These are phyloP conservation scores for Clarias macrocephalus DNA, from an alignment of 2,113 vertebrate species.

Conservation along the genomic window DNA sequence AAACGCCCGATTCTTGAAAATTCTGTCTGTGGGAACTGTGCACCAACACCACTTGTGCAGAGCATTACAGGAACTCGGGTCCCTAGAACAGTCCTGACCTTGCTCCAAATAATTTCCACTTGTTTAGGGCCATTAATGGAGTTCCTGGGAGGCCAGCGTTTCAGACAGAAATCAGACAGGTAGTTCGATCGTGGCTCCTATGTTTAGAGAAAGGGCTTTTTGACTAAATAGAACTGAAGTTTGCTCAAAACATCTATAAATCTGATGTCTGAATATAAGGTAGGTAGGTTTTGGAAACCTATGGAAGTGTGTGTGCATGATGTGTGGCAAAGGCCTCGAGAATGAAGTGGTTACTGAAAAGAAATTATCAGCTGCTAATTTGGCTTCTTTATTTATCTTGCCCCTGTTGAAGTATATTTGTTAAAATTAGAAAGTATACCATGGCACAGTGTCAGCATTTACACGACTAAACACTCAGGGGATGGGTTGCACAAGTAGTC, in stretches of 20 bases:
- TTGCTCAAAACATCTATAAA: background rate
- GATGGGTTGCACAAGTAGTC: too few species aligned
- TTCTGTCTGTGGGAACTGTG: too few species aligned
- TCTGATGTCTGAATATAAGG: background rate
- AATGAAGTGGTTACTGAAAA: background rate
- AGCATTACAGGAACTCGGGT: too few species aligned
- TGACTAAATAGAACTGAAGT: background rate
- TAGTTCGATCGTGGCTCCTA: too few species aligned
- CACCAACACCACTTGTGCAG: too few species aligned
- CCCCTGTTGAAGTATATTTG: background rate
- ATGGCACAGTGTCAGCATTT: background rate
- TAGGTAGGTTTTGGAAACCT: background rate
- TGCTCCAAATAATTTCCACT: too few species aligned
- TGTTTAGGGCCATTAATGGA: too few species aligned
- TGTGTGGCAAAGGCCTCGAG: background rate
- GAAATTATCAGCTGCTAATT: background rate
- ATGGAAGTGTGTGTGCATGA: background rate
- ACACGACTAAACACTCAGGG: background rate
- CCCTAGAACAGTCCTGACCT: too few species aligned
- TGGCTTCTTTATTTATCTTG: background rate
- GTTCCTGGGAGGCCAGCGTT: too few species aligned
- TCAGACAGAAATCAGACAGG: too few species aligned
- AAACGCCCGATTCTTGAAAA: too few species aligned
- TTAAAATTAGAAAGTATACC: background rate
- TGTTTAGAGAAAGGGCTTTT: background rate